These are phyloP conservation scores for Drepana falcataria DNA, from an alignment of 2,888 invertebrate species.

Conservation along the genomic window DNA sequence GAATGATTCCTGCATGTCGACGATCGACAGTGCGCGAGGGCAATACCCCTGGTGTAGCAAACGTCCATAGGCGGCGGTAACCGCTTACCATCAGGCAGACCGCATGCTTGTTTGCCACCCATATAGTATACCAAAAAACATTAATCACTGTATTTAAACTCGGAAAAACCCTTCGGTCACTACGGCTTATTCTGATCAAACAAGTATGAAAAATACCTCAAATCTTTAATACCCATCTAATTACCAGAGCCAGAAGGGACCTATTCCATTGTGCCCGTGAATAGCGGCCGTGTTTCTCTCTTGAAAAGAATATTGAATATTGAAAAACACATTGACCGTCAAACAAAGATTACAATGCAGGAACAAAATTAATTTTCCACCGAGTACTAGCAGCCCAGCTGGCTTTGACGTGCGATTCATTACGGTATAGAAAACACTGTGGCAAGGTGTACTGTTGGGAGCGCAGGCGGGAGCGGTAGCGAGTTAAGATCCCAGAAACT, in stretches of 20 bases:
- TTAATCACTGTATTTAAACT: too few species aligned
- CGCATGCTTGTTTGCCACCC: too few species aligned
- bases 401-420: slow-evolving; percentile 46
- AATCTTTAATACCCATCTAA: neutral
- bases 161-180: too few species aligned
- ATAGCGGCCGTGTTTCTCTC: neutral
- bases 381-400: slow-evolving; percentile 23
- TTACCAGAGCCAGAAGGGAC: neutral
- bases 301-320: slow-evolving; percentile 4
- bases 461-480: neutral
- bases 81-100: too few species aligned
- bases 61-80: too few species aligned
- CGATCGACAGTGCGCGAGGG: too few species aligned
- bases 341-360: slow-evolving; percentile 23
- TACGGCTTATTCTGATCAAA: too few species aligned
- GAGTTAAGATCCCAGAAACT: too few species aligned
- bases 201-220: too few species aligned
- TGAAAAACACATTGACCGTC: slow-evolving; percentile 13
- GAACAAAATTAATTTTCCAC: slow-evolving; percentile 41
- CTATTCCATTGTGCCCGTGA: neutral
- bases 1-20: too few species aligned
- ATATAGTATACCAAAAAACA: too few species aligned
- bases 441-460: slow-evolving; percentile 4
- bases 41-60: too few species aligned
- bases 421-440: slow-evolving; percentile 33